phyloP scores from a whole-genome alignment of 2,797 vertebrate species.

The Tenualosa ilisha region DNA sequence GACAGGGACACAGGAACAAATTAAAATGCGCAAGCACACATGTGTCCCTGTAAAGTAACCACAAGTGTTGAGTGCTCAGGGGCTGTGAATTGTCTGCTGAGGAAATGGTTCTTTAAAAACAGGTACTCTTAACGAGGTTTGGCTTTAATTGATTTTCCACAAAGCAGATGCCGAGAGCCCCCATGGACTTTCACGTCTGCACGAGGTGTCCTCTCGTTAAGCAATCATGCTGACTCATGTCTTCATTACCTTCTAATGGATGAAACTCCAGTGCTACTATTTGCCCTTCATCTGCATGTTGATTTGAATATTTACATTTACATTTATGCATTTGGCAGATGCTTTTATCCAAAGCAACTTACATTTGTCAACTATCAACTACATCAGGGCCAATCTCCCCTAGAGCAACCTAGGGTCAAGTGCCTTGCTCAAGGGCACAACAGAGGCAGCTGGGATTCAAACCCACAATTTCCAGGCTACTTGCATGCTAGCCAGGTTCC shows the following conservation, averaged over 20 bases:
- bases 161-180: slow-evolving; percentile 30
- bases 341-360: too few relatives aligned
- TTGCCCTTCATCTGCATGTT: background rate
- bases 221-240: background rate
- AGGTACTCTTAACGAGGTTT: slow-evolving; percentile 47
- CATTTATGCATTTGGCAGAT: too few relatives aligned
- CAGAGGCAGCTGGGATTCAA: too few relatives aligned
- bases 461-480: too few relatives aligned
- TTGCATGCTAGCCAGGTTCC: too few relatives aligned
- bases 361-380: too few relatives aligned
- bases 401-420: too few relatives aligned
- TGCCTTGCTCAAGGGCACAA: too few relatives aligned
- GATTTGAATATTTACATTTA: background rate
- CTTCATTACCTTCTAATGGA: background rate
- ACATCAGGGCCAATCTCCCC: too few relatives aligned
- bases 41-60: slow-evolving; percentile 13
- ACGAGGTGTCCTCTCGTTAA: background rate
- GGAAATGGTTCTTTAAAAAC: slow-evolving; percentile 38
- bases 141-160: slow-evolving; percentile 47
- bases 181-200: background rate
- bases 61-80: background rate
- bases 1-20: slow-evolving; percentile 9
- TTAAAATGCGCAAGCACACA: background rate
- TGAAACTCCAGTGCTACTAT: background rate
- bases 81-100: slow-evolving; percentile 28